phyloP scores from a whole-genome alignment of 1,140 invertebrate species.

The Dendrolimus kikuchii region DNA sequence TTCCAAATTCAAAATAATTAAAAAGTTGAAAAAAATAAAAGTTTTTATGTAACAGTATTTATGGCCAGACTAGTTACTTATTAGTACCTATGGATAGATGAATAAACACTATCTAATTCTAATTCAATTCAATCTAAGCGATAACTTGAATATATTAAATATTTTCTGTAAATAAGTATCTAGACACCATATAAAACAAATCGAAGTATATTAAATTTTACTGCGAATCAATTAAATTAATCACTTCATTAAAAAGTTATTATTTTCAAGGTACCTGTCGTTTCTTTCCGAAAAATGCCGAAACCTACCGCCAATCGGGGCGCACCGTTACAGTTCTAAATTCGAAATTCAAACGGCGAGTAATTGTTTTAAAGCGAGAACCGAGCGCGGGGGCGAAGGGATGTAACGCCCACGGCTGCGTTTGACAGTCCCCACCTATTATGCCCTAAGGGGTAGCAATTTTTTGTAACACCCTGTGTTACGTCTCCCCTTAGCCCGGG shows the following conservation, averaged over 20 bases:
- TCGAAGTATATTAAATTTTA: too few species aligned
- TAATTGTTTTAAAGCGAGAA: conserved; percentile 42
- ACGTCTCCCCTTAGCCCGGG: conserved; percentile 23
- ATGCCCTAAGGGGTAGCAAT: conserved; percentile 33
- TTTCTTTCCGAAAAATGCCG: conserved; percentile 10
- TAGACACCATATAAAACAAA: too few species aligned
- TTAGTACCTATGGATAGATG: too few species aligned
- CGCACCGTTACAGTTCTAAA: conserved; percentile 9
- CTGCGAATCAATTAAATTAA: too few species aligned
- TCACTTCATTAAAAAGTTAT: conserved; percentile 10
- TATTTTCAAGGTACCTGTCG: not conserved
- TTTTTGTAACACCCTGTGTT: conserved; percentile 50
- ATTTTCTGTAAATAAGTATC: too few species aligned
- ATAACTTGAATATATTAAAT: too few species aligned
- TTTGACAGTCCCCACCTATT: conserved; percentile 36
- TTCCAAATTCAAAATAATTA: too few species aligned
- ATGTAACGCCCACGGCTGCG: conserved; percentile 21
- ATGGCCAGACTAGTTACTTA: too few species aligned
- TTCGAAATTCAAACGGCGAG: conserved; percentile 47
- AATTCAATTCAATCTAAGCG: too few species aligned
- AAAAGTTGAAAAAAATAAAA: too few species aligned
- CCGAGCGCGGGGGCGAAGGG: conserved; percentile 22
- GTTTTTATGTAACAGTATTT: too few species aligned
- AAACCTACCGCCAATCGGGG: conserved; percentile 19
- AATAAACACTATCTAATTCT: too few species aligned